Base-by-base conservation (phyloP, 1,140 invertebrate genomes). In the Aradophagus sp. region DNA sequence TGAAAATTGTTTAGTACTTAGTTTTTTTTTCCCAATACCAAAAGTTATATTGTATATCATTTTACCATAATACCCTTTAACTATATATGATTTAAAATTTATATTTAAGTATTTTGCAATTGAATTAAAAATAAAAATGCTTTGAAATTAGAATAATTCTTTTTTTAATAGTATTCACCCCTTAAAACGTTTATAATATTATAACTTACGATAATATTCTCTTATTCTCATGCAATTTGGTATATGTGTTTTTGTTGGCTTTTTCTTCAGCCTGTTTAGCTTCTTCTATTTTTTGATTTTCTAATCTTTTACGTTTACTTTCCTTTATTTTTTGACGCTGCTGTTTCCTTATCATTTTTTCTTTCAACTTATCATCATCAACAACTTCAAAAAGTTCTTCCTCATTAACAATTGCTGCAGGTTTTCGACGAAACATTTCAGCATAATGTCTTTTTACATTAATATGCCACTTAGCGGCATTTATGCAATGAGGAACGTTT, bases 381-480 rank as follows among this genome's bases (percentile, higher is more conserved):
- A n/a, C 20, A 8, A 31, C 44, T 5, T 81, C 76, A 12, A 59
- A 75, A 41, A 79, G 41, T 48, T 83, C 79, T 17, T 81, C 48
- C 41, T 81, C 73, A 13, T 83, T 80, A 11, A 77, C 42, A 50
- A 84, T 77, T 23, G 45, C 38, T 19, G 14, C 10, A 12, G 69
- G 73, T 36, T 10, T 48, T 14, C 82, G 76, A 47, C 61, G 58
- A 20, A 14, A 11, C 56, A 42, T 74, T 14, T 38, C 68, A 23
- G 32, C 27, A 45, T 79, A 77, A 48, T 50, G 36, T 50, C 59
- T 34, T 8, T 20, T 15, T 7, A 29, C 11, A 27, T 44, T 44
- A 14, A 29, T 29, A n/a, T 23, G 26, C 13, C 3, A 31, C 7
- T 16, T 45, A 1, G 29, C 31, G 11, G 15, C 29, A 4, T 4